Conservation (phyloP, 2,888 invertebrate species). For the Patella depressa region DNA sequence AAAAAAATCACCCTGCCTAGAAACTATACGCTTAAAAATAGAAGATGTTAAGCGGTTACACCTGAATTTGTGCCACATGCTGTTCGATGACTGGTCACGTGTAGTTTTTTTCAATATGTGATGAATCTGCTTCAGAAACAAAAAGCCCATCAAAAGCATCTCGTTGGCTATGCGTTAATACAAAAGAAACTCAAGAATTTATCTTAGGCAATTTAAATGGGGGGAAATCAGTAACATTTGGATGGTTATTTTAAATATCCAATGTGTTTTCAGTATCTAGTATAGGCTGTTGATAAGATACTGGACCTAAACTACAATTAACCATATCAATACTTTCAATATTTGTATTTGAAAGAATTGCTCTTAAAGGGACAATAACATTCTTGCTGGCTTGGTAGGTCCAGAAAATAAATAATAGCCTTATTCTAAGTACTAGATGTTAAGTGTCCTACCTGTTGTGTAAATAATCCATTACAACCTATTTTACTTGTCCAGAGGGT, state of each 20-base stretch:
- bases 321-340: not conserved
- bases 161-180: not conserved
- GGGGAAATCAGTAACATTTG: not conserved
- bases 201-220: not conserved
- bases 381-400: too few relatives aligned
- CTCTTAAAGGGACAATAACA: not conserved
- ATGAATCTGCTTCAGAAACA: not conserved
- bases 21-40: not conserved
- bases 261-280: not conserved
- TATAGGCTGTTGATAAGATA: too few relatives aligned
- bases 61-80: constrained; percentile 9
- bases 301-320: not conserved
- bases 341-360: not conserved
- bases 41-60: constrained; percentile 3
- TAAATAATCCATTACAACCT: too few relatives aligned
- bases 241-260: not conserved
- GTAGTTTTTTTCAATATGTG: not conserved
- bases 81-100: not conserved
- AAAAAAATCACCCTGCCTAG: not conserved
- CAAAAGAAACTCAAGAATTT: not conserved
- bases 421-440: too few relatives aligned
- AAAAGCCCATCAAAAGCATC: not conserved
- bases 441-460: too few relatives aligned
- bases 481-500: too few relatives aligned
- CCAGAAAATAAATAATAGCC: too few relatives aligned